These are phyloP conservation scores for Petrocephalus sullivani DNA, from an alignment of 2,797 vertebrate species.

Conservation along the genomic window DNA sequence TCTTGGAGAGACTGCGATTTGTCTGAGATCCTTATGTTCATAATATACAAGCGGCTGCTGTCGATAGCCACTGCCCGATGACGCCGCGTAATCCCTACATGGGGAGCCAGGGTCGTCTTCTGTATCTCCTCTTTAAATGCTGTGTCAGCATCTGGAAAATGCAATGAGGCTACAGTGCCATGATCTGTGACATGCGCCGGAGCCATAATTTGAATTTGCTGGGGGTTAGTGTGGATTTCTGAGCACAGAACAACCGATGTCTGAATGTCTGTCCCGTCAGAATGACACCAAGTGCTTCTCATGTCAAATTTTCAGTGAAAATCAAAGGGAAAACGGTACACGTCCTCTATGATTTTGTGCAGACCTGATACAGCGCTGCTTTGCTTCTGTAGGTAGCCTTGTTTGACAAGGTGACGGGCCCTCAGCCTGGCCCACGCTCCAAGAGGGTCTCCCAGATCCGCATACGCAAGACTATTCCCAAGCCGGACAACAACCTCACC, in stretches of 20 bases:
- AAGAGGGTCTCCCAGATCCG: slow-evolving; percentile 92
- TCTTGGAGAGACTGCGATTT: neutral
- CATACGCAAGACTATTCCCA: slow-evolving; percentile 83
- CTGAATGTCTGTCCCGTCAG: neutral
- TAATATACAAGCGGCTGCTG: neutral
- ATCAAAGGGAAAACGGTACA: neutral
- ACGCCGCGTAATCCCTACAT: neutral
- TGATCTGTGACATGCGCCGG: neutral
- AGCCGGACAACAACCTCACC: slow-evolving; percentile 80
- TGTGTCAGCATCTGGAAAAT: neutral
- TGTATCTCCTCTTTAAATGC: neutral
- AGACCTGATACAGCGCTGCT: neutral
- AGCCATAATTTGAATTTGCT: neutral
- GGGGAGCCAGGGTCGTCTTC: neutral
- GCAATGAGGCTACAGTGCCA: neutral
- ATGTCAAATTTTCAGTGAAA: neutral
- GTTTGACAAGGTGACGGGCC: slow-evolving; percentile 19
- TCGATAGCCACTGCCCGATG: neutral
- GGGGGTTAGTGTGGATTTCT: neutral
- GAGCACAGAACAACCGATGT: neutral
- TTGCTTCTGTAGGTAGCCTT: slow-evolving; percentile 27
- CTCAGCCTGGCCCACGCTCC: slow-evolving; percentile 54
- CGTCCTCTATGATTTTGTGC: neutral
- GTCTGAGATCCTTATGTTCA: too few species aligned
- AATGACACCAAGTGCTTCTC: neutral